Evolutionary conservation across 2,113 vertebrate genomes (phyloP), one percentile per base, ranked within the genome.

Genomic region (Cygnus buccinator): DNA sequence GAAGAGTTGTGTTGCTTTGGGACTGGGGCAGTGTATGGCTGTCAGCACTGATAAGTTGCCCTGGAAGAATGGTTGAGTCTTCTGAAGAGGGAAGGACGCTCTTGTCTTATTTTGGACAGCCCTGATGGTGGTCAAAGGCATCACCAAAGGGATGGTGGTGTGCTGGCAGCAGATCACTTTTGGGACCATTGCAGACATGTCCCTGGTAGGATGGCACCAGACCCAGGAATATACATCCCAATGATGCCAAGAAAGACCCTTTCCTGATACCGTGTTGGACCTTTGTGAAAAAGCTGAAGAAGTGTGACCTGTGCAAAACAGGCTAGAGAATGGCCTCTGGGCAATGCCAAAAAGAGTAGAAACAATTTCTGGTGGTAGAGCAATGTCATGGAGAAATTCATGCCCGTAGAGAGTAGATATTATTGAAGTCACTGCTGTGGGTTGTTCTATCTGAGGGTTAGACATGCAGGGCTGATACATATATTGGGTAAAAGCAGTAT

Each of bases 231-330:
- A 48, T 17, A 43, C 43, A 71, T 43, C 13, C 87, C 46, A 44
- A 22, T 3, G 13, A 41, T 10, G 25, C 14, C 63, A 54, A 54
- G 57, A 80, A 63, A 39, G 54, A 67, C 5, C 31, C 18, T 50
- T 50, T 68, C 13, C 61, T 50, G 31, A 35, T 57, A 54, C 14
- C 0, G 2, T 2, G 1, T 37, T 43, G 54, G 18, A 68, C 10
- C 55, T 50, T 50, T 63, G 26, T 58, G 85, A 62, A 79, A 79
- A 55, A 79, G 3, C 46, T 37, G 48, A 55, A 41, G 26, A 55
- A 9, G 3, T 0, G 2, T 23, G 50, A 52, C n/a, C 80, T 75
- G 43, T 70, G 48, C 31, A 28, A 13, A 62, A 37, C 22, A 37
- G 31, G 31, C 22, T 48, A 35, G 41, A 70, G 6, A 44, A 6